A percentile compares a stretch with the other conserved stretches of the same genome.
phyloP scores from a whole-genome alignment of 2,888 invertebrate genomes.

The Hypercompe scribonia region DNA sequence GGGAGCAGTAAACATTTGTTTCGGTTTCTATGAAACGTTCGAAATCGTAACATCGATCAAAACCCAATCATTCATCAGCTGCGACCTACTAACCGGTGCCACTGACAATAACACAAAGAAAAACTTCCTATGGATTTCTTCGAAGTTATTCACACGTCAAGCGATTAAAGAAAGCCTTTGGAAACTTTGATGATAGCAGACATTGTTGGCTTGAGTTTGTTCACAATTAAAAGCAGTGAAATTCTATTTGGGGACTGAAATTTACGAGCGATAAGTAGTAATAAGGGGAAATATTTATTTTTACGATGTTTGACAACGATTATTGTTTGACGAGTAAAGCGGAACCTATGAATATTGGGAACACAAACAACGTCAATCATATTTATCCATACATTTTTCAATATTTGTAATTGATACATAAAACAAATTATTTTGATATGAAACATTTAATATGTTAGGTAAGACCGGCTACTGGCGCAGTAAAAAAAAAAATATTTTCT shows the following conservation, averaged over 20 bases:
- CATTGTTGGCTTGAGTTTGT: not conserved
- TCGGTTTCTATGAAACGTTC: conserved; percentile 29
- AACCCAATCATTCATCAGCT: conserved; percentile 37
- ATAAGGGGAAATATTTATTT: not conserved
- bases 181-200: not conserved
- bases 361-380: not conserved
- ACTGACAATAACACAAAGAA: conserved; percentile 25
- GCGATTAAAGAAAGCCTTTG: not conserved
- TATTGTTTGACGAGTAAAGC: not conserved
- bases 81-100: conserved; percentile 25
- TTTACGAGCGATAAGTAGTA: not conserved
- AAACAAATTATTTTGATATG: no score
- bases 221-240: not conserved
- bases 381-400: not conserved
- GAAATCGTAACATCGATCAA: conserved; percentile 45
- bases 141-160: conserved; percentile 9
- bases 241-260: not conserved
- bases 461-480: no score
- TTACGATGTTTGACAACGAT: not conserved
- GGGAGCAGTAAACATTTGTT: conserved; percentile 37
- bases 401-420: no score
- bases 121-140: conserved; percentile 23
- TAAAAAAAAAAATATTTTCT: no score
- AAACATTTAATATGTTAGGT: no score
- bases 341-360: not conserved